Percentiles rank a stretch among this genome's conserved stretches.
Conservation (phyloP, 2,888 invertebrate species). For the Idaea aversata region DNA sequence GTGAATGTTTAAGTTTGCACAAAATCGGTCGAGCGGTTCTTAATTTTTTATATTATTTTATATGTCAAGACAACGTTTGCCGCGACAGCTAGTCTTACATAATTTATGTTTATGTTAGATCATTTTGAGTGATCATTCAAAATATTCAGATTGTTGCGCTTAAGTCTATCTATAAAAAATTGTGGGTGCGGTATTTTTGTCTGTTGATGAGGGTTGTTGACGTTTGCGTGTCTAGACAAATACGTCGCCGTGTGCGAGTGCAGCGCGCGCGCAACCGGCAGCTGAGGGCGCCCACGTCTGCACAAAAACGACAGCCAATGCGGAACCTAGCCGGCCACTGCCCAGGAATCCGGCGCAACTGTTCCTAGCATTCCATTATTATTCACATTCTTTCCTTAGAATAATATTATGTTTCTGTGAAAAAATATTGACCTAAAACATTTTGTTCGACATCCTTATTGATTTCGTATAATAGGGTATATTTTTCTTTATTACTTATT, state of each 20-base stretch:
- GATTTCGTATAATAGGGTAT: neutral
- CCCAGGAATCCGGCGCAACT: slow-evolving; percentile 58
- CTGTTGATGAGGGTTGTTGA: neutral
- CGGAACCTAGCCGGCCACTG: slow-evolving; percentile 56
- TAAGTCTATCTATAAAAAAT: neutral
- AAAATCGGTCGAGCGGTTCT: too few species aligned
- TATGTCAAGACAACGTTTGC: too few species aligned
- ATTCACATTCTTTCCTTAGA: slow-evolving; percentile 43
- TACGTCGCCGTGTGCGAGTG: slow-evolving; percentile 16
- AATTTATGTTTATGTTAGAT: slow-evolving; percentile 21
- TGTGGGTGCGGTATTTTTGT: neutral
- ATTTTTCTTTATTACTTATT: neutral
- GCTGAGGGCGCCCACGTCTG: slow-evolving; percentile 35
- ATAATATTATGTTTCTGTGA: slow-evolving; percentile 19
- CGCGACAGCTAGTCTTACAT: too few species aligned
- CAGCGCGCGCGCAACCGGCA: slow-evolving; percentile 26
- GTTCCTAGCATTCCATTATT: slow-evolving; percentile 58
- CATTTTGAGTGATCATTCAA: too few species aligned
- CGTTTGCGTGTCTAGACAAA: slow-evolving; percentile 3
- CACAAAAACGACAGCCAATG: slow-evolving; percentile 57
- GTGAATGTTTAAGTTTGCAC: too few species aligned
- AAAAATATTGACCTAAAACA: slow-evolving; percentile 30
- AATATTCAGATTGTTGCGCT: too few species aligned
- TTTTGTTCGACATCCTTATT: neutral
- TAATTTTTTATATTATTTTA: too few species aligned